Conservation (phyloP, 2,113 vertebrate genomes). For the Pipra filicauda region DNA sequence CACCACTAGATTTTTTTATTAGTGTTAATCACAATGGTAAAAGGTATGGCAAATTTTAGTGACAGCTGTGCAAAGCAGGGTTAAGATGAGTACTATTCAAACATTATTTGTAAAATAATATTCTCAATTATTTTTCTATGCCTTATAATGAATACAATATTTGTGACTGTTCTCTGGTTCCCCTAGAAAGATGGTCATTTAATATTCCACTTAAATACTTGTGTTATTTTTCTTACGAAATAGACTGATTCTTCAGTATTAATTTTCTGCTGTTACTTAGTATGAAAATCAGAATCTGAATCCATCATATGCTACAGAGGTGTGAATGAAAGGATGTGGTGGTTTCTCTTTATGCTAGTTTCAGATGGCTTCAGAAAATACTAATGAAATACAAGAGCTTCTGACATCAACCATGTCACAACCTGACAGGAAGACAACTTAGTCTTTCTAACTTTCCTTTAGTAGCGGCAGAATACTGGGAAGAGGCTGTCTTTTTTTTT, state of each 20-base stretch:
- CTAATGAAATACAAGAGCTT: not conserved
- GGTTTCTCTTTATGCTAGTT: not conserved
- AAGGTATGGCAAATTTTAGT: slow-evolving; percentile 27
- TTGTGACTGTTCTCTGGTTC: not conserved
- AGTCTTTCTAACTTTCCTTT: not conserved
- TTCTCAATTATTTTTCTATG: not conserved
- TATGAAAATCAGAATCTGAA: not conserved
- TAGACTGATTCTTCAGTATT: not conserved
- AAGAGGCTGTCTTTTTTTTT: not conserved
- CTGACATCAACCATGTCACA: not conserved
- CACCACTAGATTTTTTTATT: not conserved
- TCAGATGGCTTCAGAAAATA: not conserved
- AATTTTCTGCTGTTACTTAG: not conserved
- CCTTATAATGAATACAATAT: not conserved
- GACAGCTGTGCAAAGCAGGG: not conserved
- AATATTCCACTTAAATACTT: not conserved
- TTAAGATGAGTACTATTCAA: slow-evolving; percentile 9
- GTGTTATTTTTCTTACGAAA: not conserved
- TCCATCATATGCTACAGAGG: not conserved
- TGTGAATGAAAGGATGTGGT: not conserved
- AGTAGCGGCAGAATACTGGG: not conserved
- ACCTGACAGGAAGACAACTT: not conserved
- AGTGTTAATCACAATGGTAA: not conserved
- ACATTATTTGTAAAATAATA: not conserved
- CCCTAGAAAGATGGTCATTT: not conserved